Percentiles rank a stretch among this genome's conserved stretches.
Conservation (phyloP, 1,140 invertebrate genomes). For the Cotesia typhae region DNA sequence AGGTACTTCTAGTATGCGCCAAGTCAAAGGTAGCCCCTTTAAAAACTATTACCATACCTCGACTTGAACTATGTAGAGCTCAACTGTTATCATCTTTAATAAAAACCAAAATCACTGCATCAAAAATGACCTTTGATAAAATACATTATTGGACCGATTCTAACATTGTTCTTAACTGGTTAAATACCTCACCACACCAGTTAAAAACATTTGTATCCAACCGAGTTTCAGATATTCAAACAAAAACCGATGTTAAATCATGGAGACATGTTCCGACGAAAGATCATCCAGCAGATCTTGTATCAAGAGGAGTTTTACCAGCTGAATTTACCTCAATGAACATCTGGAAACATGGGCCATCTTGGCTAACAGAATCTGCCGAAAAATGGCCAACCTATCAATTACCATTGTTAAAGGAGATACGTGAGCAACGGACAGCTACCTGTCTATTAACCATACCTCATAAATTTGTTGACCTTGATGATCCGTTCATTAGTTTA, state of each 20-base stretch:
- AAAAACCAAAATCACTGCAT: not conserved
- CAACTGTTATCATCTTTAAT: not conserved
- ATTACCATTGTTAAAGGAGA: no score
- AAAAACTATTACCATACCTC: constrained; percentile 45
- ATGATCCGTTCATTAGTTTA: not conserved
- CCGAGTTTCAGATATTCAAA: no score
- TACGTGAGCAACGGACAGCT: not conserved
- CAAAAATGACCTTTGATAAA: not conserved
- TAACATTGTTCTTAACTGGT: constrained; percentile 26
- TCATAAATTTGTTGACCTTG: not conserved
- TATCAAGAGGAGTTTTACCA: no score
- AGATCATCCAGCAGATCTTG: no score
- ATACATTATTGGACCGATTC: constrained; percentile 24
- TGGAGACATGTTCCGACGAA: no score
- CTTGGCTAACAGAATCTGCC: no score
- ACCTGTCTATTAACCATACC: not conserved
- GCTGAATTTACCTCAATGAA: no score
- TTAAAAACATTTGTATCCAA: constrained; percentile 25
- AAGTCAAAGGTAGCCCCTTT: constrained; percentile 55
- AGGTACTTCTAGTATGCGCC: constrained; percentile 45
- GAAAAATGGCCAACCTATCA: no score
- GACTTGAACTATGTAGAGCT: constrained; percentile 52
- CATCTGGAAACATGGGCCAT: no score
- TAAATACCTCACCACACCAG: constrained; percentile 1
- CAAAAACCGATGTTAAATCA: no score